Evolutionary conservation across 53 echinoderm and acorn worm genomes (phyloP), one percentile per base, ranked within the genome.

Genomic region (Echinarachnius parma): DNA sequence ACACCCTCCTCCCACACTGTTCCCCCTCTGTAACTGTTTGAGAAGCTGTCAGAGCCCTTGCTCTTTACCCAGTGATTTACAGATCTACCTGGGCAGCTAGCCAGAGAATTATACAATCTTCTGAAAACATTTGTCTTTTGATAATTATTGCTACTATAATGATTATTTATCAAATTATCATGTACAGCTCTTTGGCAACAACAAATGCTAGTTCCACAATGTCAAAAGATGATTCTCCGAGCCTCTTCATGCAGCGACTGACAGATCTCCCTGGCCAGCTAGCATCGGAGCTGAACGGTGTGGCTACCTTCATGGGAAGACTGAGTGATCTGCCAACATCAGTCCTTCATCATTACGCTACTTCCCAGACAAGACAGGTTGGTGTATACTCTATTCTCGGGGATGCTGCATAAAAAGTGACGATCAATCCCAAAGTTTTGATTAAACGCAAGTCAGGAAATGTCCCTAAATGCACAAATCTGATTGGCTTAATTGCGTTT

Each of bases 361-460:
- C n/a, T 1, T 70, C 70, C 19, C 53, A 53, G 34, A 26, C 36
- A 20, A 55, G 57, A 72, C 74, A 72, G 74, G 74, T 72, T 26
- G 15, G 57, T 4, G 11, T 10, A 13, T 22, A 9, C 4, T 27
- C 0, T 31, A 59, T 15, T 16, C 14, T 14, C 18, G 18, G 18
- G 19, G 32, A 1, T 31, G 0, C 7, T 29, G 60, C 25, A 34
- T 1, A 21, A n/a, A 21, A 15, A 37, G 15, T 35, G 30, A 16
- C 28, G 28, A 39, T 39, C 39, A 5, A 5, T 13, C 39, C 39
- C 7, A 39, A 39, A 9, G 7, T n/a, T n/a, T n/a, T n/a, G n/a
- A n/a, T n/a, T n/a, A n/a, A n/a, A n/a, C n/a, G n/a, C n/a, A n/a
- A n/a, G n/a, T n/a, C n/a, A n/a, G n/a, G n/a, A n/a, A n/a, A n/a